These are phyloP conservation scores for Trichonephila clavata DNA, from an alignment of 1,140 invertebrate species.

Conservation along the genomic window DNA sequence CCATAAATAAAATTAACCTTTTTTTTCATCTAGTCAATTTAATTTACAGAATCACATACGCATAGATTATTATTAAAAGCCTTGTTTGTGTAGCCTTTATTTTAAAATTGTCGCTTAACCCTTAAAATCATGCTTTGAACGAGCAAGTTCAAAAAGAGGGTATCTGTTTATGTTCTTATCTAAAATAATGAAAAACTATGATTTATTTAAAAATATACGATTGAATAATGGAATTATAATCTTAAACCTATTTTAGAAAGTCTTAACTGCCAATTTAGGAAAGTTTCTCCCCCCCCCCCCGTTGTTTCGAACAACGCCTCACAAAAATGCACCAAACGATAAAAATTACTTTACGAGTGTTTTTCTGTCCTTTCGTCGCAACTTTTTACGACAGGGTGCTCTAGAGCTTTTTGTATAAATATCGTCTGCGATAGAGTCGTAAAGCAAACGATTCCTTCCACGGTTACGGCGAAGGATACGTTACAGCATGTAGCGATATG, in stretches of 20 bases:
- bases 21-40: no score
- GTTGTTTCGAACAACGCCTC: neutral
- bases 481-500: constrained; percentile 5
- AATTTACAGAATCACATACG: no score
- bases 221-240: no score
- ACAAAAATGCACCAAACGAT: neutral
- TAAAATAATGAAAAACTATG: no score
- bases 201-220: no score
- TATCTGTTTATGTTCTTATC: no score
- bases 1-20: no score
- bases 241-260: neutral
- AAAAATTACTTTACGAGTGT: neutral
- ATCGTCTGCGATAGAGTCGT: neutral
- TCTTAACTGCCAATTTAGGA: neutral
- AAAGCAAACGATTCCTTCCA: neutral
- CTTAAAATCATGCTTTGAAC: no score
- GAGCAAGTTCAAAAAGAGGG: no score
- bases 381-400: neutral
- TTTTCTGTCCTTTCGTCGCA: neutral
- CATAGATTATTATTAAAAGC: no score
- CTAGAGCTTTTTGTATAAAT: neutral
- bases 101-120: no score
- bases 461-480: neutral
- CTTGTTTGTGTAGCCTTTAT: no score
- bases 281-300: neutral